These are phyloP conservation scores for Stigmatopora nigra DNA, from an alignment of 2,113 vertebrate genomes.

Conservation along the genomic window DNA sequence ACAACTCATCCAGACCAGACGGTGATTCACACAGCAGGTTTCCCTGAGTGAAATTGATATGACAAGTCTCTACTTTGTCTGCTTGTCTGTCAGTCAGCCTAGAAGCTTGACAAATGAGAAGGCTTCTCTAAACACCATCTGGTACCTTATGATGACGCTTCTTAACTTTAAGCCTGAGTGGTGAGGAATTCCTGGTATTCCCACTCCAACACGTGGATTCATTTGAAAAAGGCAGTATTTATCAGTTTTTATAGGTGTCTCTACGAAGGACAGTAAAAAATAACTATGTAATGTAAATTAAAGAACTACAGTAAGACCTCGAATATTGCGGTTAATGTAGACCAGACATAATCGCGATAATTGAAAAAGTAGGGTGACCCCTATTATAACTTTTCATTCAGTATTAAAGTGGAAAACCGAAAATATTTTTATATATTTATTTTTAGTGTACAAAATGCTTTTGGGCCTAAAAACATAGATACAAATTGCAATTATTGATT, in stretches of 20 bases:
- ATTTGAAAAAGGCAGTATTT: not conserved
- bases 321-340: too few relatives aligned
- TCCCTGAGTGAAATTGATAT: constrained; percentile 20
- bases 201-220: constrained; percentile 16
- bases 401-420: too few relatives aligned
- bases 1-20: constrained; percentile 34
- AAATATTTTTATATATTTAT: too few relatives aligned
- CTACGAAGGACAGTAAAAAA: constrained; percentile 20
- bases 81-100: constrained; percentile 22
- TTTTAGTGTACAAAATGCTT: too few relatives aligned
- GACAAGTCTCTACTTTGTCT: constrained; percentile 30
- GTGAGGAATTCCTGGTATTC: constrained; percentile 54
- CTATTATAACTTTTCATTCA: too few relatives aligned
- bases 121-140: constrained; percentile 26
- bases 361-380: too few relatives aligned
- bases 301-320: too few relatives aligned
- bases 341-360: too few relatives aligned
- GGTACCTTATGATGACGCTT: constrained; percentile 35
- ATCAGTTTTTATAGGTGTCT: constrained; percentile 11
- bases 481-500: too few relatives aligned
- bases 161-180: constrained; percentile 27
- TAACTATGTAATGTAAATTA: too few relatives aligned
- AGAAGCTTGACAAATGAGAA: constrained; percentile 11
- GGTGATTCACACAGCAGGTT: constrained; percentile 48
- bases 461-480: too few relatives aligned